These are phyloP conservation scores for Lutjanus campechanus DNA, from an alignment of 2,797 vertebrate genomes.

Conservation along the genomic window DNA sequence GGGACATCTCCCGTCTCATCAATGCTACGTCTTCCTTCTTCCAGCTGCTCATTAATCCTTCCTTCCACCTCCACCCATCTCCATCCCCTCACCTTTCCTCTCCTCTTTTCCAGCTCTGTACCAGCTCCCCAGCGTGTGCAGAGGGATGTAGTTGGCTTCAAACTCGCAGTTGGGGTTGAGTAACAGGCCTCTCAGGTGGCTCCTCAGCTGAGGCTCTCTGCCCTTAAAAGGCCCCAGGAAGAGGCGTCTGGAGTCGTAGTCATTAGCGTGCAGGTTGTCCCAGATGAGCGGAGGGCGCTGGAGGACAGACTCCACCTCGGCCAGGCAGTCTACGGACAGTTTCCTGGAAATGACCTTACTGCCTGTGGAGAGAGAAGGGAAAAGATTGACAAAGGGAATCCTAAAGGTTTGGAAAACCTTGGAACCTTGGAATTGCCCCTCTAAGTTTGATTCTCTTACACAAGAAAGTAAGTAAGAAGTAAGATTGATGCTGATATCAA, in stretches of 20 bases:
- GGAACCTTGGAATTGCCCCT: neutral
- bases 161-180: constrained; percentile 94
- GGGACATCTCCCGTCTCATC: constrained; percentile 32
- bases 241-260: constrained; percentile 91
- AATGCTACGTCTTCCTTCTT: constrained; percentile 5
- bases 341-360: constrained; percentile 90
- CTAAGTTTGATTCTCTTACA: neutral
- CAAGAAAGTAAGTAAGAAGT: too few species aligned
- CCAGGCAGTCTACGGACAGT: constrained; percentile 83
- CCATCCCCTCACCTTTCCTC: constrained; percentile 75
- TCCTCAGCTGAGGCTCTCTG: constrained; percentile 81
- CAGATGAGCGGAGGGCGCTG: constrained; percentile 87
- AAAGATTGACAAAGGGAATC: neutral
- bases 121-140: constrained; percentile 90
- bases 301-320: constrained; percentile 88
- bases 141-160: constrained; percentile 92
- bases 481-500: neutral
- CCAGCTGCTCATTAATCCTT: neutral
- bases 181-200: constrained; percentile 86
- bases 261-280: constrained; percentile 93
- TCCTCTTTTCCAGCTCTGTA: constrained; percentile 71
- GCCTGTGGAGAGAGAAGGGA: constrained; percentile 74
- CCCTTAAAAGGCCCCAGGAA: constrained; percentile 92
- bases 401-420: constrained; percentile 14
- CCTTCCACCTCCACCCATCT: neutral